phyloP scores from a whole-genome alignment of 1,140 invertebrate species.

The Magallana angulata region DNA sequence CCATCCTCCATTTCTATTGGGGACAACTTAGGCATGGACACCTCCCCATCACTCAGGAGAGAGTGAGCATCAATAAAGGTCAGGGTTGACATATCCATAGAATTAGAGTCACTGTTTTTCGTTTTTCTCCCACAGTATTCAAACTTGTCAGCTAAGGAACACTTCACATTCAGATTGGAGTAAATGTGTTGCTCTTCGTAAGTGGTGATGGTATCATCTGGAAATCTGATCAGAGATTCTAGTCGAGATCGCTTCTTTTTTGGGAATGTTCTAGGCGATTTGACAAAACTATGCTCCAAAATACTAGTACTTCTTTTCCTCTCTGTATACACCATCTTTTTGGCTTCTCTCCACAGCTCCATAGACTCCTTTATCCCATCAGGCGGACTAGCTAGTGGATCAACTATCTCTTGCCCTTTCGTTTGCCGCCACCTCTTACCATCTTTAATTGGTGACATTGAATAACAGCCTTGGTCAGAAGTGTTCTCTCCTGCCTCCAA shows the following conservation, averaged over 20 bases:
- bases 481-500: neutral
- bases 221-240: conserved; percentile 14
- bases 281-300: neutral
- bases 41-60: neutral
- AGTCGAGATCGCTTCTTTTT: neutral
- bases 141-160: conserved; percentile 28
- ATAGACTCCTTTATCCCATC: neutral
- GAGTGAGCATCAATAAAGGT: neutral
- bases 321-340: conserved; percentile 22
- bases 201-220: conserved; percentile 37
- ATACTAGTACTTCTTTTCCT: neutral
- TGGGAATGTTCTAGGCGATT: conserved; percentile 33
- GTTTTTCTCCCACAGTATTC: neutral
- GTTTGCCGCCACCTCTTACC: neutral
- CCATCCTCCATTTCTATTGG: conserved; percentile 17
- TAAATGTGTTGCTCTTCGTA: conserved; percentile 26
- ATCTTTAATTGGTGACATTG: neutral
- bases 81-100: neutral
- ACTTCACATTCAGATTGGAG: conserved; percentile 7
- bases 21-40: neutral
- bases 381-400: neutral
- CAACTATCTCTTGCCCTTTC: neutral
- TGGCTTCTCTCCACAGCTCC: conserved; percentile 1
- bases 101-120: neutral
- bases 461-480: neutral